phyloP scores from a whole-genome alignment of 2,888 invertebrate species.

The Cerceris ruficornis region DNA sequence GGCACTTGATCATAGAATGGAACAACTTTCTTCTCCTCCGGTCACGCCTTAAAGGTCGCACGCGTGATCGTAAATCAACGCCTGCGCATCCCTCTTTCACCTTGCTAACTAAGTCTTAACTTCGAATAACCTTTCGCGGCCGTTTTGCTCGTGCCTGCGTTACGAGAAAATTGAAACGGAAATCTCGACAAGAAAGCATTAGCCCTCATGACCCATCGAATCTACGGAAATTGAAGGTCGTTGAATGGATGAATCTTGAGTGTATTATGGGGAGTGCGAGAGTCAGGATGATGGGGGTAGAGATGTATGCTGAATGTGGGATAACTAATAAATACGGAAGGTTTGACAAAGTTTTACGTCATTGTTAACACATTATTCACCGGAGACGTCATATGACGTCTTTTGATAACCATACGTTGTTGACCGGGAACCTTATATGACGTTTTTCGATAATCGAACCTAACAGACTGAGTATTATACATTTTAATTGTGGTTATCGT shows the following conservation, averaged over 20 bases:
- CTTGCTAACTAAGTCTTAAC: slow-evolving; percentile 31
- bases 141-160: slow-evolving; percentile 41
- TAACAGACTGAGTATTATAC: too few relatives aligned
- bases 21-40: slow-evolving; percentile 64
- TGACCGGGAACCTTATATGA: too few relatives aligned
- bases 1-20: slow-evolving; percentile 61
- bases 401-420: too few relatives aligned
- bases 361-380: too few relatives aligned
- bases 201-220: slow-evolving; percentile 41
- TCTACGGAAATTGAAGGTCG: slow-evolving; percentile 6
- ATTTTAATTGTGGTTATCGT: too few relatives aligned
- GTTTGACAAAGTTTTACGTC: too few relatives aligned
- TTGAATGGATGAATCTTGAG: not conserved
- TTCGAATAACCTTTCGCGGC: slow-evolving; percentile 40
- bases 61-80: slow-evolving; percentile 69
- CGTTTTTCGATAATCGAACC: too few relatives aligned
- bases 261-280: not conserved
- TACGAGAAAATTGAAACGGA: slow-evolving; percentile 41
- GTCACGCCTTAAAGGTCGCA: slow-evolving; percentile 60
- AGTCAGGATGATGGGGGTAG: too few relatives aligned
- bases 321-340: too few relatives aligned
- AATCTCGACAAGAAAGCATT: slow-evolving; percentile 33
- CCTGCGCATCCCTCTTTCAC: slow-evolving; percentile 43
- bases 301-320: too few relatives aligned
- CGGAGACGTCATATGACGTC: too few relatives aligned